A percentile compares a stretch with the other conserved stretches of the same genome.
phyloP scores from a whole-genome alignment of 1,140 invertebrate genomes.

The Scaptomyza pallida region DNA sequence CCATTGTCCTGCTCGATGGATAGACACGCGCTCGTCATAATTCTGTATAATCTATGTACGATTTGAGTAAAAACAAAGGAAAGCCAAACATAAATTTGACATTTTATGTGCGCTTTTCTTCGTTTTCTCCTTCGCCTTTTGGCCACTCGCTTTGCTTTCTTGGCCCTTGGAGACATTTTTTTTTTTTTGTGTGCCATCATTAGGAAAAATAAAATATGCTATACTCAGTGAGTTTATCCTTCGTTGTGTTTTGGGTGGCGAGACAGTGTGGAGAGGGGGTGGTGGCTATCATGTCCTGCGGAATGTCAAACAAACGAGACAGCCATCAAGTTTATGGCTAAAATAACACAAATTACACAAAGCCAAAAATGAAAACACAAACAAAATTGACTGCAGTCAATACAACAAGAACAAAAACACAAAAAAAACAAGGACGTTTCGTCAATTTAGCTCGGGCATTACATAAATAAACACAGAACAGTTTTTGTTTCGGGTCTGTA shows the following conservation, averaged over 20 bases:
- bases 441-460: conserved; percentile 40
- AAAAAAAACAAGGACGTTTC: conserved; percentile 49
- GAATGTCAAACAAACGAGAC: conserved; percentile 80
- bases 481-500: too few species aligned
- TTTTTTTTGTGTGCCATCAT: conserved; percentile 76
- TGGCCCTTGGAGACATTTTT: conserved; percentile 74
- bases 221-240: conserved; percentile 29
- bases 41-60: conserved; percentile 83
- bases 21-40: conserved; percentile 82
- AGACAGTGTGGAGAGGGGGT: background rate
- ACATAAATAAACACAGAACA: conserved; percentile 21
- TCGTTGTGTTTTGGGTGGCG: conserved; percentile 20
- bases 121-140: conserved; percentile 35
- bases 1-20: conserved; percentile 75
- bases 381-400: conserved; percentile 34
- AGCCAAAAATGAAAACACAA: conserved; percentile 53
- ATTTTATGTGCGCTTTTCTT: conserved; percentile 78
- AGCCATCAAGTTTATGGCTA: conserved; percentile 78
- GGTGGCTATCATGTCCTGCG: conserved; percentile 63
- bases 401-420: conserved; percentile 20
- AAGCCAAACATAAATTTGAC: conserved; percentile 81
- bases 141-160: conserved; percentile 17
- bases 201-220: conserved; percentile 82
- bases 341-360: conserved; percentile 70
- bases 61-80: conserved; percentile 82